Evolutionary conservation across 2,113 vertebrate genomes (phyloP).

Genomic region (Cololabis saira): DNA sequence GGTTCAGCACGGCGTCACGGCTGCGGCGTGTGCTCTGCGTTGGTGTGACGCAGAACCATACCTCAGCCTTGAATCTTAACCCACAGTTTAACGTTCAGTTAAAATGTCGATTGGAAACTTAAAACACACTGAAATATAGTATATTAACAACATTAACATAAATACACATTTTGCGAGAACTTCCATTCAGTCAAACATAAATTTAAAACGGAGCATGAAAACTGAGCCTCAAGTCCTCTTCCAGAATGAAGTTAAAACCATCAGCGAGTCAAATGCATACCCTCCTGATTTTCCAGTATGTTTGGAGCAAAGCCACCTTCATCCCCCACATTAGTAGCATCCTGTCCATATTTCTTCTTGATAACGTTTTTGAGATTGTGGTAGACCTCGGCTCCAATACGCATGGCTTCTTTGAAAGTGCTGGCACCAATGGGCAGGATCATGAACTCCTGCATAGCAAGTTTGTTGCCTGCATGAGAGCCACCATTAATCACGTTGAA

Average conservation of each 20-base stretch:
- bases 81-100: no score
- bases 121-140: no score
- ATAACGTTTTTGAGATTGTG: slow-evolving; percentile 97
- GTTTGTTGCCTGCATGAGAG: slow-evolving; percentile 97
- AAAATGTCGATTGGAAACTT: no score
- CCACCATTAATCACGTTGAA: slow-evolving; percentile 99
- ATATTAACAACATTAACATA: no score
- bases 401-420: slow-evolving; percentile 94
- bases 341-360: slow-evolving; percentile 96
- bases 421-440: slow-evolving; percentile 92
- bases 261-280: slow-evolving; percentile 64
- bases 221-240: neutral
- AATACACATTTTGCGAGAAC: no score
- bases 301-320: slow-evolving; percentile 98
- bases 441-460: slow-evolving; percentile 99
- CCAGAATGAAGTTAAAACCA: neutral
- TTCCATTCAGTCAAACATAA: no score
- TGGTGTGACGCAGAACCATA: no score
- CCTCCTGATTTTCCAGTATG: slow-evolving; percentile 97
- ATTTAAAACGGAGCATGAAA: neutral
- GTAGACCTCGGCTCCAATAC: slow-evolving; percentile 95
- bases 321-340: slow-evolving; percentile 96
- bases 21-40: no score
- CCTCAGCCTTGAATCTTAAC: no score
- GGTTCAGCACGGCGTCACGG: no score